These are phyloP conservation scores for Acanthacorydalis orientalis DNA, from an alignment of 2,888 invertebrate species.

Conservation along the genomic window DNA sequence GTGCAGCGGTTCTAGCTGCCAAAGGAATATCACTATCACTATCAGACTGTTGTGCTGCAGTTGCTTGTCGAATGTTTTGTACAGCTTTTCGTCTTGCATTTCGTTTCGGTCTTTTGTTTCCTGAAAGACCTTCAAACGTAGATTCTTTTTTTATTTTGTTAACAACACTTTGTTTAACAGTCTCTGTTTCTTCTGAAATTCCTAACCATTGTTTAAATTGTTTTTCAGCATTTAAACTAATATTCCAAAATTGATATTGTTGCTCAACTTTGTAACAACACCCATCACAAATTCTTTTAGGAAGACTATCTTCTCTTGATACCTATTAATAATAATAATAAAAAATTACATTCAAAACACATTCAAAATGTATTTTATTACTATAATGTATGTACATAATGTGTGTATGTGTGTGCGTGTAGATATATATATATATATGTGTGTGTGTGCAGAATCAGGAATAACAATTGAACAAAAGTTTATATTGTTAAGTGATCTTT, in stretches of 20 bases:
- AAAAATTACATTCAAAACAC: background rate
- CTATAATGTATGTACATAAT: too few relatives aligned
- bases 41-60: conserved; percentile 1
- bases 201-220: conserved; percentile 23
- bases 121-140: background rate
- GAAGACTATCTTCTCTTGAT: conserved; percentile 44
- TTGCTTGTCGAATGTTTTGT: conserved; percentile 1
- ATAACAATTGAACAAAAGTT: too few relatives aligned
- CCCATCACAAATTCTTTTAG: conserved; percentile 53
- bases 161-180: background rate
- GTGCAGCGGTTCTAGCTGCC: background rate
- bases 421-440: too few relatives aligned
- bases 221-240: conserved; percentile 46
- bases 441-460: too few relatives aligned
- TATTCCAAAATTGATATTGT: conserved; percentile 55
- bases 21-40: background rate
- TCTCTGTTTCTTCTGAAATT: background rate
- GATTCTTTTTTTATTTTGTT: conserved; percentile 3
- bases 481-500: too few relatives aligned
- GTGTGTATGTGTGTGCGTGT: too few relatives aligned
- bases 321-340: conserved; percentile 31
- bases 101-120: conserved; percentile 3
- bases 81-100: conserved; percentile 6
- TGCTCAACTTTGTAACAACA: conserved; percentile 55
- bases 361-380: too few relatives aligned